phyloP scores from a whole-genome alignment of 2,888 invertebrate species.

The Ochropleura plecta region DNA sequence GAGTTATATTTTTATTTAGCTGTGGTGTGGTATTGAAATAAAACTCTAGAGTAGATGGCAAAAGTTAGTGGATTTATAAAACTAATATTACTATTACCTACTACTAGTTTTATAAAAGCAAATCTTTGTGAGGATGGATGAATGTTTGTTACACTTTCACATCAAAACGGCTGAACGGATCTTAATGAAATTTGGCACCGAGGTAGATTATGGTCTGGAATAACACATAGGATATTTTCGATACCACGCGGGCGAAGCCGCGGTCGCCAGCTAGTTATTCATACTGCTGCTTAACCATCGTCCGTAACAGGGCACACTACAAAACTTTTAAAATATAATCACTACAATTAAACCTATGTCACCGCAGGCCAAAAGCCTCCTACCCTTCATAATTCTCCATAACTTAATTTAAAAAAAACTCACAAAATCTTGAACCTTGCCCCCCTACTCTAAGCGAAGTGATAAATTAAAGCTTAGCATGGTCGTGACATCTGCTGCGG shows the following conservation, averaged over 20 bases:
- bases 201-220: too few relatives aligned
- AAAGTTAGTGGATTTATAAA: neutral
- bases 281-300: neutral
- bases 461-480: conserved; percentile 74
- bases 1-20: neutral
- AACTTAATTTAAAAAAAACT: conserved; percentile 19
- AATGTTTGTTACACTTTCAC: too few relatives aligned
- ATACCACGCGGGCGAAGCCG: too few relatives aligned
- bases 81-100: too few relatives aligned
- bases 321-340: neutral
- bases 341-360: neutral
- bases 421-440: conserved; percentile 25
- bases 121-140: too few relatives aligned
- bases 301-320: neutral
- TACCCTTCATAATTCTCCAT: neutral
- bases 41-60: neutral
- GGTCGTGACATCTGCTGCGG: conserved; percentile 67
- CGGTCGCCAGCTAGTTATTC: too few relatives aligned
- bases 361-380: neutral
- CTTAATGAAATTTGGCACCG: too few relatives aligned
- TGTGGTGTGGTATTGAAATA: neutral
- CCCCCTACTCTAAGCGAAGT: conserved; percentile 56
- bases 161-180: too few relatives aligned
- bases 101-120: too few relatives aligned
- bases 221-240: too few relatives aligned